phyloP scores from a whole-genome alignment of 2,113 vertebrate genomes.

The Oriolus oriolus region DNA sequence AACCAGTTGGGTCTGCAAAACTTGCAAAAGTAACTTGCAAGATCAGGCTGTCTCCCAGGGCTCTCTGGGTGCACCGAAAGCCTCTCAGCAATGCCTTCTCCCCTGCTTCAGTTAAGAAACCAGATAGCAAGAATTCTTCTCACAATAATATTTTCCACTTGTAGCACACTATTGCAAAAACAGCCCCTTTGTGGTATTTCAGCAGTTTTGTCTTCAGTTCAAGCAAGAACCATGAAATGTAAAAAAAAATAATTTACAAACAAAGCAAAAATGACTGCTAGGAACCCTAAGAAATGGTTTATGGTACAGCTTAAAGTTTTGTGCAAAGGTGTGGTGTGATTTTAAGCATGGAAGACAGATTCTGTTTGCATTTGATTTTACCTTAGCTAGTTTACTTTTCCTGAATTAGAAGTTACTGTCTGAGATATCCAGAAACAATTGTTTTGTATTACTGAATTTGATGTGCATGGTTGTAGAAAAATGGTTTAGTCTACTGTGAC shows the following conservation, averaged over 20 bases:
- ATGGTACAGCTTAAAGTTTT: not conserved
- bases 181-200: not conserved
- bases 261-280: not conserved
- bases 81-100: not conserved
- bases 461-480: not conserved
- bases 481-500: not conserved
- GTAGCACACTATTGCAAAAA: not conserved
- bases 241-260: not conserved
- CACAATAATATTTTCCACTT: not conserved
- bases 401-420: not conserved
- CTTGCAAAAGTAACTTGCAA: not conserved
- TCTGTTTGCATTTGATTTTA: not conserved
- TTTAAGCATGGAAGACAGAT: not conserved
- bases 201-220: not conserved
- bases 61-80: not conserved
- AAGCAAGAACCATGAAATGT: not conserved
- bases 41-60: not conserved
- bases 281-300: not conserved
- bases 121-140: constrained; percentile 14
- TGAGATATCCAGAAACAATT: not conserved
- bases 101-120: not conserved
- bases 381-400: not conserved
- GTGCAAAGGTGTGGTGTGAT: fast-evolving
- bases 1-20: not conserved
- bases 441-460: not conserved